Evolutionary conservation across 2,113 vertebrate species (phyloP), one percentile per base, ranked within the genome.

Genomic region (Alethe castanea): DNA sequence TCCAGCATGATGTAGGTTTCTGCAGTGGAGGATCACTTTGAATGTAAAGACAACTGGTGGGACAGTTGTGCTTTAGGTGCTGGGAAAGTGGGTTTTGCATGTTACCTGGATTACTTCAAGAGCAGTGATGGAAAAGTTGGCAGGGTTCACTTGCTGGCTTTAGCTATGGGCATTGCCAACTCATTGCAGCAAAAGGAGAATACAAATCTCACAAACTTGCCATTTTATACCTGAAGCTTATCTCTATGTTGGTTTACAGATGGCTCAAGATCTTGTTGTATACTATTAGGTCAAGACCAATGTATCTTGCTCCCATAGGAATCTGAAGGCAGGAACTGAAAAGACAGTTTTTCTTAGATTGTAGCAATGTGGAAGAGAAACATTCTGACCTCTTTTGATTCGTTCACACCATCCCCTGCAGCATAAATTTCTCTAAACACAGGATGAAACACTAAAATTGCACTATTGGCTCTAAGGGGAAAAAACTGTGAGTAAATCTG

Each of bases 401-500:
- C 64, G 50, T 81, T 78, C 57, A 18, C 18, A 36, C n/a, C n/a
- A 42, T 93, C 65, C 64, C 24, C 74, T 87, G 52, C 36, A 94
- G 65, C 28, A 97, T 62, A 96, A 88, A 61, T 65, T 96, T 95
- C 94, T 93, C 81, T 93, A 80, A 92, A 91, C 86, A 65, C 2
- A 33, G 45, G 44, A 42, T 35, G 35, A 33, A 24, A 36, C 42
- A 84, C 52, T 88, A 2, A 69, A 61, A 33, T 74, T 2, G 14
- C 24, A 36, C 38, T 86, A 33, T 66, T 65, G 42, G 57, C 47
- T 96, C 36, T 42, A 44, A 92, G 35, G 62, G 48, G 33, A 79
- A 44, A 45, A 73, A 61, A 35, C 62, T 77, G 35, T 90, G 26
- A 80, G 36, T 57, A 56, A 92, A 59, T 90, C 84, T 81, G 84